phyloP scores from a whole-genome alignment of 2,797 vertebrate genomes.

The Orientallactaga sibirica region DNA sequence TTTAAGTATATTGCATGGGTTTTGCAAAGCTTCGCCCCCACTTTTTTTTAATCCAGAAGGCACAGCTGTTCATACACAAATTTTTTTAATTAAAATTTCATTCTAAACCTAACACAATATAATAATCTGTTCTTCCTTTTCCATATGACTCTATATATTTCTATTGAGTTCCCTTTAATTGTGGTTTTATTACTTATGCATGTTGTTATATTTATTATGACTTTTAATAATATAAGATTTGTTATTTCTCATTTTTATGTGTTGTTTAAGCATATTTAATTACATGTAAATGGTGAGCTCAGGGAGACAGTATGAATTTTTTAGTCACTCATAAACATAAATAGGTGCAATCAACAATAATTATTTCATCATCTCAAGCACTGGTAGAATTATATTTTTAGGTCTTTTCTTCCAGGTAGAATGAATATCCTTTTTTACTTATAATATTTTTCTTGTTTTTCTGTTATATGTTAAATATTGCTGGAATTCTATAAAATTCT shows the following conservation, averaged over 20 bases:
- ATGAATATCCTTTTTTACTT: neutral
- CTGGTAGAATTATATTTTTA: conserved; percentile 5
- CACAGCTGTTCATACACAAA: conserved; percentile 30
- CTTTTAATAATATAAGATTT: neutral
- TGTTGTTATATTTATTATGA: conserved; percentile 46
- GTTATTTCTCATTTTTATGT: conserved; percentile 50
- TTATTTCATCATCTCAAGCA: conserved; percentile 17
- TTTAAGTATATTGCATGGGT: conserved; percentile 72
- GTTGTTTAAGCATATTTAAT: conserved; percentile 5
- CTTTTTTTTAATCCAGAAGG: conserved; percentile 46
- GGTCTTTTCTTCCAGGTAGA: conserved; percentile 13
- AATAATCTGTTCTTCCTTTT: conserved; percentile 32
- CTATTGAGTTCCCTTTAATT: conserved; percentile 25
- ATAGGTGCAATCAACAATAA: neutral
- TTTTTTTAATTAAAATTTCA: conserved; percentile 10
- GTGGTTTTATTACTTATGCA: conserved; percentile 36
- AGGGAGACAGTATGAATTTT: conserved; percentile 42
- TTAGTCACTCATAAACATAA: neutral
- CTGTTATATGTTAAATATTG: conserved; percentile 10
- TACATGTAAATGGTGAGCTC: neutral
- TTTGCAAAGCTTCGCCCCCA: conserved; percentile 61
- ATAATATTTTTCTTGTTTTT: conserved; percentile 5
- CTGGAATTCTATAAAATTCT: neutral
- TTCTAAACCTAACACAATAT: conserved; percentile 24
- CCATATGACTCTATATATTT: neutral